These are phyloP conservation scores for Tipula vernalis DNA, from an alignment of 2,888 invertebrate species.

Conservation along the genomic window DNA sequence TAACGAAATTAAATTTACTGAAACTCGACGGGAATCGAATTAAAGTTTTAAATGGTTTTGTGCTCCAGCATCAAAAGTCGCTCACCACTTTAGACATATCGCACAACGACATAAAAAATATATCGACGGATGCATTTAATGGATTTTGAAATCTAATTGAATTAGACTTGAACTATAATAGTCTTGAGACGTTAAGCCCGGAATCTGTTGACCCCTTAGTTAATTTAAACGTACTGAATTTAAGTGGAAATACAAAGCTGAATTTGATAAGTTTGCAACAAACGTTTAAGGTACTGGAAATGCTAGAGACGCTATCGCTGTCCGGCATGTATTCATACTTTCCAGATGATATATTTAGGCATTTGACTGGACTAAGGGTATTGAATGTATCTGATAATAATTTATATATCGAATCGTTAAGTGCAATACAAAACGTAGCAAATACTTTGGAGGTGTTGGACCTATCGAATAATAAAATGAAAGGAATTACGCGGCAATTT, in stretches of 20 bases:
- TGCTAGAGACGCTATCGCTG: constrained; percentile 20
- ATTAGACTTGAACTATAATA: constrained; percentile 64
- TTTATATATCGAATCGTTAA: constrained; percentile 34
- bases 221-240: constrained; percentile 48
- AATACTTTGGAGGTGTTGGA: constrained; percentile 48
- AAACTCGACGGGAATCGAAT: constrained; percentile 67
- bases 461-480: constrained; percentile 58
- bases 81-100: background rate
- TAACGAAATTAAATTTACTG: constrained; percentile 49
- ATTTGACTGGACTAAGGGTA: constrained; percentile 41
- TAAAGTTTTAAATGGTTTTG: constrained; percentile 60
- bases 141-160: constrained; percentile 40
- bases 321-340: constrained; percentile 35
- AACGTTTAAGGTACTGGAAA: constrained; percentile 29
- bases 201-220: constrained; percentile 34
- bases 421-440: constrained; percentile 12
- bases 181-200: constrained; percentile 54
- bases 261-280: constrained; percentile 32
- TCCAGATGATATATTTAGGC: constrained; percentile 29
- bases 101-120: background rate
- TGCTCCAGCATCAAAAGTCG: constrained; percentile 39
- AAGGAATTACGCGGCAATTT: constrained; percentile 38
- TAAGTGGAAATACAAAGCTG: constrained; percentile 50
- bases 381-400: constrained; percentile 65
- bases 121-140: background rate